phyloP scores from a whole-genome alignment of 1,140 invertebrate genomes.

The Macrocentrus cingulum region DNA sequence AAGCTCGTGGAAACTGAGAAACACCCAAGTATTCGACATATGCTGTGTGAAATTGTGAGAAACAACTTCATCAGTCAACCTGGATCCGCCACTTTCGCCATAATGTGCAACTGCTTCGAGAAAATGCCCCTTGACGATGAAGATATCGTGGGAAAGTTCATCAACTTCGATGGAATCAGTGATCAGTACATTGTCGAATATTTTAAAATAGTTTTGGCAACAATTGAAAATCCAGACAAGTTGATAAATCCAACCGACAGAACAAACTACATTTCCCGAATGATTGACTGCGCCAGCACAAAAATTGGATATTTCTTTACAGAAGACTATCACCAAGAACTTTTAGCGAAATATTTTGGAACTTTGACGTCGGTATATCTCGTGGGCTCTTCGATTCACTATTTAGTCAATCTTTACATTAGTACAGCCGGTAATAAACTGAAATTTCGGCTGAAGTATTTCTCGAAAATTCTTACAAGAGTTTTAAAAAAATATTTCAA shows the following conservation, averaged over 20 bases:
- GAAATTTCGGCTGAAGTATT: not conserved
- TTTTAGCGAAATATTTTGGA: not conserved
- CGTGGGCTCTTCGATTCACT: not conserved
- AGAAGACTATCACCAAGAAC: not conserved
- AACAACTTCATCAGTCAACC: constrained; percentile 33
- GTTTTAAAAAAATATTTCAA: not conserved
- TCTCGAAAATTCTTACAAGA: not conserved
- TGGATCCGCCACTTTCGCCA: constrained; percentile 23
- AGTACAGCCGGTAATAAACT: not conserved
- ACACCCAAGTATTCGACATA: constrained; percentile 38
- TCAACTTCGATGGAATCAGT: not conserved
- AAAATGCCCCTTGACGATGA: constrained; percentile 29
- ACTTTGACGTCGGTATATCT: not conserved
- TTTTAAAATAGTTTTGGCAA: not conserved
- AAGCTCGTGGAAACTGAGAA: constrained; percentile 29
- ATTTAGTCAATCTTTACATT: not conserved
- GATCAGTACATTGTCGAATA: not conserved
- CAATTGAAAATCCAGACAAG: too few species aligned
- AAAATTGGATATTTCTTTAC: not conserved
- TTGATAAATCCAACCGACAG: too few species aligned
- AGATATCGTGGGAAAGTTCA: constrained; percentile 12
- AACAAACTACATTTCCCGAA: too few species aligned
- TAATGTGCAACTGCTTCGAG: constrained; percentile 29
- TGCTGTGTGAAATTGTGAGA: constrained; percentile 28
- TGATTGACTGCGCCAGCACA: too few species aligned